Percentiles rank a stretch among this genome's conserved stretches.
phyloP scores from a whole-genome alignment of 2,113 vertebrate genomes.

The Gila orcuttii region DNA sequence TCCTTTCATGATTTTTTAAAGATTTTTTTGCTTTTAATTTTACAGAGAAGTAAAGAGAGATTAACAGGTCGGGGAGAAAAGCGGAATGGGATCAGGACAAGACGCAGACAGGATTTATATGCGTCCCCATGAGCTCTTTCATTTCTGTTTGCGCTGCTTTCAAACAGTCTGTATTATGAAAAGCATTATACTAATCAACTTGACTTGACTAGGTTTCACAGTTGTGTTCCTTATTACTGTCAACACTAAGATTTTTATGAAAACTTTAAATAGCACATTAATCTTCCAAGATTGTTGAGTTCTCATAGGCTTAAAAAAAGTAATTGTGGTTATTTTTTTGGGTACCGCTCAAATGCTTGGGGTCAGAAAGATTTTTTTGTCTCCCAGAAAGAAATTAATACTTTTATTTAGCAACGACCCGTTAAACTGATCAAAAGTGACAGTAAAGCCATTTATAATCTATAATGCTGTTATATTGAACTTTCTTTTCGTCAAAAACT shows the following conservation, averaged over 20 bases:
- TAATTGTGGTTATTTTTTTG: not conserved
- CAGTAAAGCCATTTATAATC: not conserved
- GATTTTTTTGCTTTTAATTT: not conserved
- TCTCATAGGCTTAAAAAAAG: not conserved
- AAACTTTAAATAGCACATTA: not conserved
- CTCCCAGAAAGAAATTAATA: not conserved
- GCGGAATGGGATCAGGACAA: not conserved
- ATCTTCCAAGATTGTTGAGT: not conserved
- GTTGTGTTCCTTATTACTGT: not conserved
- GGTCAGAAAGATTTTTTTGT: not conserved
- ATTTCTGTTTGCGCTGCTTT: not conserved
- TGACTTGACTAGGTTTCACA: conserved; percentile 11
- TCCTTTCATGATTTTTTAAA: not conserved
- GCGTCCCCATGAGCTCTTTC: not conserved
- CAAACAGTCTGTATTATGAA: not conserved
- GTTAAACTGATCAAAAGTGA: not conserved
- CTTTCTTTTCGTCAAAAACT: not conserved
- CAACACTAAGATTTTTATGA: not conserved
- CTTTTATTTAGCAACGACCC: not conserved
- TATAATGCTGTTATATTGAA: not conserved
- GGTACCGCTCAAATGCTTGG: not conserved
- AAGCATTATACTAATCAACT: not conserved
- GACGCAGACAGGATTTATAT: not conserved
- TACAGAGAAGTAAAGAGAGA: conserved; percentile 14
- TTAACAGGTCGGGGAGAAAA: not conserved